Evolutionary conservation across 1,140 invertebrate genomes (phyloP), one percentile per base, ranked within the genome.

Genomic region (Epicauta chinensis): DNA sequence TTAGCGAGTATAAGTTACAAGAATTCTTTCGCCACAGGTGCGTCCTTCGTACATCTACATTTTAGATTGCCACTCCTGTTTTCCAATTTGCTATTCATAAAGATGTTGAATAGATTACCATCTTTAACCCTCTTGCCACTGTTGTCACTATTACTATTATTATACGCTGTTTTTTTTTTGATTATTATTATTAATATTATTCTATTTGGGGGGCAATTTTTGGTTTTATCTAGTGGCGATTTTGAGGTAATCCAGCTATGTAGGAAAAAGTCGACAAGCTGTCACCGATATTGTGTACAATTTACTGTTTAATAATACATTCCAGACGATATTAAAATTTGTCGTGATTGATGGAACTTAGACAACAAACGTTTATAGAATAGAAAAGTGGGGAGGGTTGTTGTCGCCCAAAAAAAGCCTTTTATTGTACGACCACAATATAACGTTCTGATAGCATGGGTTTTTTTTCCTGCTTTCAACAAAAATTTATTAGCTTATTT

Each of bases 261-360:
- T 23, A 23, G 7, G 7, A 23, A 23, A 23, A 11, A n/a, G 32
- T 34, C 56, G 54, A 53, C 57, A 61, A 46, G 55, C 60, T 63
- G 62, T 61, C 59, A 54, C 50, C 50, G 54, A 52, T 61, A 61
- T 63, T 63, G 62, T 63, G 53, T 58, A 54, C 55, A 61, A 63
- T 63, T 60, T 61, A 63, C 59, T 61, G 62, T 42, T 39, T 60
- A 51, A 61, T 63, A 66, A 66, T 62, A 62, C 58, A 57, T 66
- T 55, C 51, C 57, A 49, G 32, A 62, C 60, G 64, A 66, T 66
- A 66, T 66, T 66, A 66, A 66, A 66, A 66, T 66, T 64, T 64
- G 58, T 66, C 58, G 51, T 66, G 64, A 66, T 66, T 66, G 64
- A 66, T 66, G 64, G 59, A 63, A 64, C 57, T 61, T 58, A 60